Evolutionary conservation across 1,140 invertebrate species (phyloP).

Genomic region (Branchinecta lindahli): DNA sequence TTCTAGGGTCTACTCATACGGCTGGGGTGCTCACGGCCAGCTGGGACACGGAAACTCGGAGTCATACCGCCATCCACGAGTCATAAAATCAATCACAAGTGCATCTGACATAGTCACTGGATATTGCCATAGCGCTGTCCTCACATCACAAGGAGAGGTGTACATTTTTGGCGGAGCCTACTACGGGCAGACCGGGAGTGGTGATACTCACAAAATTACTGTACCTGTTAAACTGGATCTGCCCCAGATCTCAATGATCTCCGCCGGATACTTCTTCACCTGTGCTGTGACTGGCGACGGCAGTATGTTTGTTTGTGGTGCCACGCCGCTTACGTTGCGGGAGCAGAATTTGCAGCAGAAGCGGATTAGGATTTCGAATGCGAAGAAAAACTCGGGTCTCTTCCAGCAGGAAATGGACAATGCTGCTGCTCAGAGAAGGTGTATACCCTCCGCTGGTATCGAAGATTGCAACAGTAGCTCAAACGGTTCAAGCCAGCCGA

Average conservation of each 20-base stretch:
- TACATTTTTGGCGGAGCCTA: not conserved
- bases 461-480: too few relatives aligned
- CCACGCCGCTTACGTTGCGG: not conserved
- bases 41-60: not conserved
- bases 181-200: not conserved
- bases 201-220: not conserved
- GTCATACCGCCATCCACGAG: not conserved
- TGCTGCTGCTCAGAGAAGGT: too few relatives aligned
- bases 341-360: conserved; percentile 6
- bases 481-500: too few relatives aligned
- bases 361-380: not conserved
- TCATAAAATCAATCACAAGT: not conserved
- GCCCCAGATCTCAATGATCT: not conserved
- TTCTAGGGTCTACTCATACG: not conserved
- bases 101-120: not conserved
- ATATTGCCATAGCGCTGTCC: not conserved
- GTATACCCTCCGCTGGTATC: too few relatives aligned
- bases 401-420: too few relatives aligned
- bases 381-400: not conserved
- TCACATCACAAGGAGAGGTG: not conserved
- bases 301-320: not conserved
- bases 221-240: not conserved
- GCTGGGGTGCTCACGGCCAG: not conserved
- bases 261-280: not conserved
- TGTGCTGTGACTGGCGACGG: not conserved